Percentiles rank a stretch among this genome's conserved stretches.
These are phyloP conservation scores for Venusia cambrica DNA, from an alignment of 2,888 invertebrate species.

Conservation along the genomic window DNA sequence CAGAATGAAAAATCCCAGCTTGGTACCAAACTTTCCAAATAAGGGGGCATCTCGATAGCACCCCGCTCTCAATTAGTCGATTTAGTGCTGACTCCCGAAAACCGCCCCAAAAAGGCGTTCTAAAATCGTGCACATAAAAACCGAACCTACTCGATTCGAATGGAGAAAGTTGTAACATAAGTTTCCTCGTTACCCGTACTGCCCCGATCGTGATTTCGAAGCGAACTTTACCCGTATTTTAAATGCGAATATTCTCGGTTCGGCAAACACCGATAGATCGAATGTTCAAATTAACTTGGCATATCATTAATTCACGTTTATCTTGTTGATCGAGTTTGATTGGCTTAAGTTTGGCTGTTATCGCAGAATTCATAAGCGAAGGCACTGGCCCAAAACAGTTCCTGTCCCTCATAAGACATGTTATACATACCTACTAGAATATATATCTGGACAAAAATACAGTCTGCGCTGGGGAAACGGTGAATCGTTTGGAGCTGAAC, in stretches of 20 bases:
- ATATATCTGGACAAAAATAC: no score
- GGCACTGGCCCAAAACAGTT: no score
- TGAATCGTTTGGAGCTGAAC: no score
- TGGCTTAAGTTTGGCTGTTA: slow-evolving; percentile 13
- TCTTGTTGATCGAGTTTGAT: slow-evolving; percentile 37
- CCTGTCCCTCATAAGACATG: no score
- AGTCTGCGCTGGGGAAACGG: no score
- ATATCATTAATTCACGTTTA: slow-evolving; percentile 60
- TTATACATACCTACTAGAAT: no score
- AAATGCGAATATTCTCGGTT: slow-evolving; percentile 31
- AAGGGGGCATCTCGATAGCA: no score
- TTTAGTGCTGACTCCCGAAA: slow-evolving; percentile 30
- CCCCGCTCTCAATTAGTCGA: slow-evolving; percentile 29
- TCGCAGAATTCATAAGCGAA: no score
- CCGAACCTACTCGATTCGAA: slow-evolving; percentile 30
- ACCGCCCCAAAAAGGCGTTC: slow-evolving; percentile 24
- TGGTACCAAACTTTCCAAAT: slow-evolving; percentile 5
- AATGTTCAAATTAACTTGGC: slow-evolving; percentile 64
- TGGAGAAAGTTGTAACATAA: slow-evolving; percentile 36
- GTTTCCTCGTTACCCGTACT: slow-evolving; percentile 42
- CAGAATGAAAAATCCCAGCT: slow-evolving; percentile 2
- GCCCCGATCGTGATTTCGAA: slow-evolving; percentile 35
- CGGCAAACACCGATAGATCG: slow-evolving; percentile 34
- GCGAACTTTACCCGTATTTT: slow-evolving; percentile 40
- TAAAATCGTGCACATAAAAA: slow-evolving; percentile 33